Percentiles rank a stretch among this genome's conserved stretches.
These are phyloP conservation scores for Daboia siamensis DNA, from an alignment of 2,113 vertebrate species.

Conservation along the genomic window DNA sequence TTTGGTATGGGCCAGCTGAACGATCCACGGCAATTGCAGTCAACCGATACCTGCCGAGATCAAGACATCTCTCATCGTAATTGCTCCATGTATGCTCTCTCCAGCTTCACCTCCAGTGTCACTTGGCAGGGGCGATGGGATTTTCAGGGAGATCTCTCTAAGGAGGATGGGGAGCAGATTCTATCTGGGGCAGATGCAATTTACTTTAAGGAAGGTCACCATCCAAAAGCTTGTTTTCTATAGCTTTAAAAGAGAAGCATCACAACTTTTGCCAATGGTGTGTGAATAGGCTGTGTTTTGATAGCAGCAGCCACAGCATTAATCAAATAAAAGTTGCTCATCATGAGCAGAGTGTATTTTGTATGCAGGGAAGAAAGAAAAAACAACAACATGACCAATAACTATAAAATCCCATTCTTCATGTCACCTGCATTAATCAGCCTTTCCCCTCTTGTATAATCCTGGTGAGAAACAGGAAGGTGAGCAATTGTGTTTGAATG, in stretches of 20 bases:
- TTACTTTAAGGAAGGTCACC: neutral
- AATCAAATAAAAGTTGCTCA: neutral
- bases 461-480: neutral
- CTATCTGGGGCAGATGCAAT: neutral
- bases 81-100: neutral
- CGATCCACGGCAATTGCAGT: constrained; percentile 89
- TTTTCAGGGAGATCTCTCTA: neutral
- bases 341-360: neutral
- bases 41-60: constrained; percentile 83
- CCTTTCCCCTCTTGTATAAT: neutral
- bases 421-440: neutral
- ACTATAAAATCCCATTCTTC: neutral
- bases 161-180: neutral
- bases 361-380: neutral
- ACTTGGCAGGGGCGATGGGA: neutral
- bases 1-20: constrained; percentile 87
- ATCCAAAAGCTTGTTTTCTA: neutral
- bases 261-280: neutral
- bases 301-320: neutral
- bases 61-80: neutral
- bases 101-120: neutral
- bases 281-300: neutral
- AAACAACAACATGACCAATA: neutral
- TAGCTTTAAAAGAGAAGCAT: neutral
- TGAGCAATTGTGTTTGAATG: neutral